Evolutionary conservation across 2,797 vertebrate genomes (phyloP), one percentile per base, ranked within the genome.

Genomic region (Sebastes iracundus): DNA sequence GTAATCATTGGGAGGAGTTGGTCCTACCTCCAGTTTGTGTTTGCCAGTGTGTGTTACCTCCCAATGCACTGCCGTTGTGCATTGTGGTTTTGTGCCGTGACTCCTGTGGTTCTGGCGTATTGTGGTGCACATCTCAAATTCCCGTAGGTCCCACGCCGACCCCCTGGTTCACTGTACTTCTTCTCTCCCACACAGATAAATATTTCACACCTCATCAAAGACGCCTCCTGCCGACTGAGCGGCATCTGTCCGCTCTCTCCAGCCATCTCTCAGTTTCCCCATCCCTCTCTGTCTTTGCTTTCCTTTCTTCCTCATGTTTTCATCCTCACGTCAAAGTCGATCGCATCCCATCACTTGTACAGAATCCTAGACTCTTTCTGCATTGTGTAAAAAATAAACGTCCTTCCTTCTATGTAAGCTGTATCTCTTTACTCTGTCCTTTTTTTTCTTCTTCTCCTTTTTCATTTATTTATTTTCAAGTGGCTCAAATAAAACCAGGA

Each of bases 341-440:
- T 80, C 84, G 73, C 90, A 79, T 93, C 95, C 94, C 92, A 94
- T 96, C 96, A 96, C 86, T 96, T 98, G 97, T 98, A 98, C 96
- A 98, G 97, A 97, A 96, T 94, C 94, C 93, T 93, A 95, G 90
- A 95, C 83, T 91, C 94, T 92, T 93, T 95, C 94, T 94, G 94
- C 93, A 91, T 93, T 96, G 89, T 98, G 96, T 98, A 97, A 97
- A 97, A 97, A 97, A 95, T 98, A 96, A 99, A 98, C 94, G 92
- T 96, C 96, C 93, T 95, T 91, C 93, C 93, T 95, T 95, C 94
- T 93, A 92, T 95, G 93, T 96, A 92, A 87, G 89, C 92, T 90
- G 87, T 93, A 92, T 95, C 90, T 93, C 90, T 92, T 94, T 88
- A 83, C 90, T 95, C 91, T 93, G 81, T 93, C 91, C 81, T 83